These are phyloP conservation scores for Hippocampus zosterae DNA, from an alignment of 2,113 vertebrate species.

Conservation along the genomic window DNA sequence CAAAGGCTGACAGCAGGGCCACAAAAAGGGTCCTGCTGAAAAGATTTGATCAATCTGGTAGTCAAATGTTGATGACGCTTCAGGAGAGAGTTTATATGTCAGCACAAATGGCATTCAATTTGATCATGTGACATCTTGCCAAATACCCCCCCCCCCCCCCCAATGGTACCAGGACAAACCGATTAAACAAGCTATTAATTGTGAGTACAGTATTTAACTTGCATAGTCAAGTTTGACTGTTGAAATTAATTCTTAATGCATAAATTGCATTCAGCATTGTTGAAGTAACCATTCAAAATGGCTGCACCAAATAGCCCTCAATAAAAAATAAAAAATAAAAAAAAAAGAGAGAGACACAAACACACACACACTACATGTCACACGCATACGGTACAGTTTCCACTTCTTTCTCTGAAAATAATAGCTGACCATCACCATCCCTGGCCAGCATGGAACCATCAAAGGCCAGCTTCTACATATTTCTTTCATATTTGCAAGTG, in stretches of 20 bases:
- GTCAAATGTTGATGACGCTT: conserved; percentile 18
- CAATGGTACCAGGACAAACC: too few relatives aligned
- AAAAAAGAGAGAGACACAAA: too few relatives aligned
- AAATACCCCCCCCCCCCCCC: too few relatives aligned
- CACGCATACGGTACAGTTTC: not conserved
- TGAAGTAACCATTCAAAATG: not conserved
- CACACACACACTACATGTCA: not conserved
- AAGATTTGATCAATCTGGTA: not conserved
- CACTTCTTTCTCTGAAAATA: not conserved
- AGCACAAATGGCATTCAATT: conserved; percentile 28
- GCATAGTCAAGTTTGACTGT: not conserved
- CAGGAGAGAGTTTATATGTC: conserved; percentile 36
- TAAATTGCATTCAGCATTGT: not conserved
- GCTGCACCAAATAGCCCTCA: too few relatives aligned
- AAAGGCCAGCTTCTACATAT: not conserved
- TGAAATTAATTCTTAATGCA: not conserved
- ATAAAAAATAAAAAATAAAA: too few relatives aligned
- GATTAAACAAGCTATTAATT: too few relatives aligned
- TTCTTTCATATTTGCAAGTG: conserved; percentile 3
- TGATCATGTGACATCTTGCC: too few relatives aligned
- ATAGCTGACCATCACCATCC: not conserved
- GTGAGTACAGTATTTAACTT: too few relatives aligned
- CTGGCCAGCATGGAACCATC: not conserved
- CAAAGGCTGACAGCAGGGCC: not conserved
- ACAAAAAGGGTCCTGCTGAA: not conserved